Percentiles rank a stretch among this genome's conserved stretches.
phyloP scores from a whole-genome alignment of 2,113 vertebrate genomes.

The Chaetodon auriga region DNA sequence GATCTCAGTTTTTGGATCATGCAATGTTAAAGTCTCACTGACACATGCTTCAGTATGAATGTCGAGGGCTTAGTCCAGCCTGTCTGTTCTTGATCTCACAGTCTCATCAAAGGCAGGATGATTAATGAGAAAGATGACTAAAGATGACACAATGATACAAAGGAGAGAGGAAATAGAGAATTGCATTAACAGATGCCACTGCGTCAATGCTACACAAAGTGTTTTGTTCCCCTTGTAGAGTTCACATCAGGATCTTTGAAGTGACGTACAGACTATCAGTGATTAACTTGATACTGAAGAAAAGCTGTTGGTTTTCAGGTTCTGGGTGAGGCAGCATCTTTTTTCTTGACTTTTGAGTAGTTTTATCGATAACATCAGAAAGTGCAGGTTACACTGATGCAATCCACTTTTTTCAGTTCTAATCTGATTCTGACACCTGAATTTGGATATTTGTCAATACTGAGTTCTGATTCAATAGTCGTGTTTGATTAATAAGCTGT shows the following conservation, averaged over 20 bases:
- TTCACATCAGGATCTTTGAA: no score
- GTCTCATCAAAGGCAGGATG: not conserved
- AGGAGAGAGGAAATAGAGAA: not conserved
- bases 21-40: slow-evolving; percentile 29
- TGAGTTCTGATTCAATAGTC: no score
- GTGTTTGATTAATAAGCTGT: no score
- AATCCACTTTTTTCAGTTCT: no score
- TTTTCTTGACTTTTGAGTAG: no score
- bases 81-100: not conserved
- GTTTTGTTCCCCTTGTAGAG: no score
- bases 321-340: no score
- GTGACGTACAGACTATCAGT: no score
- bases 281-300: not conserved
- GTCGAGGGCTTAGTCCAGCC: not conserved
- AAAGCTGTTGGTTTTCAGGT: not conserved
- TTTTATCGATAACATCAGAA: no score
- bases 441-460: no score
- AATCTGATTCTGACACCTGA: no score
- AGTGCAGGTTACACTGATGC: no score
- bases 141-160: not conserved
- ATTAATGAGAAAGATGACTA: not conserved
- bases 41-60: not conserved
- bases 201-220: not conserved
- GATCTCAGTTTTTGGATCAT: slow-evolving; percentile 24
- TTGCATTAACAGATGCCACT: not conserved